phyloP scores from a whole-genome alignment of 1,140 invertebrate genomes.

The Bombyx mori region ASM3026992v2 NC_085112.1:4379001-4379500 shows the following conservation, averaged over 20 bases:
- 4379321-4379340: too few relatives aligned
- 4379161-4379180: constrained; percentile 5
- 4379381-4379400: too few relatives aligned
- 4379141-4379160: constrained; percentile 11
- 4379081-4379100: constrained; percentile 26
- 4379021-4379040: constrained; percentile 3
- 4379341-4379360: too few relatives aligned
- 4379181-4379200: constrained; percentile 3
- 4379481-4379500: too few relatives aligned
- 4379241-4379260: background rate
- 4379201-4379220: constrained; percentile 1
- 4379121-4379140: constrained; percentile 18
- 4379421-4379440: too few relatives aligned
- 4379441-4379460: too few relatives aligned
- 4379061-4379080: constrained; percentile 15
- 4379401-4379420: too few relatives aligned
- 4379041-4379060: constrained; percentile 14
- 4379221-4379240: background rate
- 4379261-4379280: too few relatives aligned
- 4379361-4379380: too few relatives aligned
- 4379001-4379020: background rate
- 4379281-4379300: too few relatives aligned
- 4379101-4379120: constrained; percentile 32
- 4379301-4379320: too few relatives aligned
- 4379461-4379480: too few relatives aligned